phyloP scores from a whole-genome alignment of 2,797 vertebrate species.

The Macropus fuliginosus region DNA sequence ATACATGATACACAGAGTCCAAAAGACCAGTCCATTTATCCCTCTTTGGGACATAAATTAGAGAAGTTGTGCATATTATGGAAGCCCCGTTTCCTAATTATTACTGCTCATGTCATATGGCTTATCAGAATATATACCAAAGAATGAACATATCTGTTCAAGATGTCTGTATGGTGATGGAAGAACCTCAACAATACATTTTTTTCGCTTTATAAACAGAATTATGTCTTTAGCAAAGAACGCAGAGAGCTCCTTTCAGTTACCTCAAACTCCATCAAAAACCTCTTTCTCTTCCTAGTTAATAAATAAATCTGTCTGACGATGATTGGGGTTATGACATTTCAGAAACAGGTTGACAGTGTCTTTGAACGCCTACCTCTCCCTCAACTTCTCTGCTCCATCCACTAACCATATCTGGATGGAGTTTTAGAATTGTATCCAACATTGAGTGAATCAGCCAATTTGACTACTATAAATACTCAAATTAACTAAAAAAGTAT shows the following conservation, averaged over 20 bases:
- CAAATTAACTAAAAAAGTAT: too few relatives aligned
- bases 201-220: not conserved
- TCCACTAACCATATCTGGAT: not conserved
- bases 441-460: too few relatives aligned
- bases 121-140: not conserved
- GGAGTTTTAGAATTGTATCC: not conserved
- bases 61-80: too few relatives aligned
- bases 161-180: not conserved
- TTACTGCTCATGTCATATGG: not conserved
- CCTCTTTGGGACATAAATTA: too few relatives aligned
- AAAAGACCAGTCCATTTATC: too few relatives aligned
- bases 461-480: too few relatives aligned
- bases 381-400: not conserved
- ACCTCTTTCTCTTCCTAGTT: not conserved
- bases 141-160: not conserved
- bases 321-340: not conserved
- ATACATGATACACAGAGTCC: too few relatives aligned
- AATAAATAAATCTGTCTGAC: not conserved
- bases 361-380: not conserved
- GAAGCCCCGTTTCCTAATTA: too few relatives aligned
- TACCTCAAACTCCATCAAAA: not conserved
- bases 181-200: not conserved
- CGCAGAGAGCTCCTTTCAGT: not conserved
- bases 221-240: not conserved
- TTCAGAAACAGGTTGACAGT: not conserved